Percentiles rank a stretch among this genome's conserved stretches.
These are phyloP conservation scores for Carcina quercana DNA, from an alignment of 2,888 invertebrate genomes.

Conservation along the genomic window DNA sequence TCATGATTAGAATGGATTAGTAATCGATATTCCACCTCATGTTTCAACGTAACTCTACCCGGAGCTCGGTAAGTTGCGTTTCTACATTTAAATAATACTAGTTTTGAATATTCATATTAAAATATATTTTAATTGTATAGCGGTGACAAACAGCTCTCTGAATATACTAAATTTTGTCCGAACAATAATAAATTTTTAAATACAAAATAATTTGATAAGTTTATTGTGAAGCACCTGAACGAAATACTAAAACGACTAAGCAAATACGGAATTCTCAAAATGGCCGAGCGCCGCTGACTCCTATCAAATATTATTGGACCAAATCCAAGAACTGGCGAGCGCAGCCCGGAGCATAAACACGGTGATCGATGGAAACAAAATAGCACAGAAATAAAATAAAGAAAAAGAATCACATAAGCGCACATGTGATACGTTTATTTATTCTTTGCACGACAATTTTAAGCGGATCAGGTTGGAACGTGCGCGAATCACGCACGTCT, in stretches of 20 bases:
- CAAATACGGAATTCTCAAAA: too few species aligned
- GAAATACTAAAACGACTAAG: conserved; percentile 12
- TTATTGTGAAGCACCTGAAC: not conserved
- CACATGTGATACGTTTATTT: conserved; percentile 8
- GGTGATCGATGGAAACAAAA: conserved; percentile 8
- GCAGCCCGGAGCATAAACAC: conserved; percentile 6
- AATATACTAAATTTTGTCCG: not conserved
- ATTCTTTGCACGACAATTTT: conserved; percentile 12
- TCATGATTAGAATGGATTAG: conserved; percentile 39
- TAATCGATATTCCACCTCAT: too few species aligned
- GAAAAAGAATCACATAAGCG: too few species aligned
- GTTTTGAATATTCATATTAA: not conserved
- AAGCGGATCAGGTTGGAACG: conserved; percentile 7
- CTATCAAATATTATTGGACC: not conserved
- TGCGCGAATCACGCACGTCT: conserved; percentile 9
- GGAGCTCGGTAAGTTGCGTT: conserved; percentile 24
- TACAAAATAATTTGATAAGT: too few species aligned
- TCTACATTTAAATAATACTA: not conserved
- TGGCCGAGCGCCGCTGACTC: too few species aligned
- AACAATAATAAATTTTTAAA: too few species aligned
- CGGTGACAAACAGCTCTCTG: not conserved
- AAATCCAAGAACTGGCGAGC: not conserved
- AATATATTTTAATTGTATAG: not conserved
- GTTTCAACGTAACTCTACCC: too few species aligned
- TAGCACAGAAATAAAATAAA: too few species aligned